A percentile compares a stretch with the other conserved stretches of the same genome.
phyloP scores from a whole-genome alignment of 2,797 vertebrate genomes.

The Enteromius mattozi region DNA sequence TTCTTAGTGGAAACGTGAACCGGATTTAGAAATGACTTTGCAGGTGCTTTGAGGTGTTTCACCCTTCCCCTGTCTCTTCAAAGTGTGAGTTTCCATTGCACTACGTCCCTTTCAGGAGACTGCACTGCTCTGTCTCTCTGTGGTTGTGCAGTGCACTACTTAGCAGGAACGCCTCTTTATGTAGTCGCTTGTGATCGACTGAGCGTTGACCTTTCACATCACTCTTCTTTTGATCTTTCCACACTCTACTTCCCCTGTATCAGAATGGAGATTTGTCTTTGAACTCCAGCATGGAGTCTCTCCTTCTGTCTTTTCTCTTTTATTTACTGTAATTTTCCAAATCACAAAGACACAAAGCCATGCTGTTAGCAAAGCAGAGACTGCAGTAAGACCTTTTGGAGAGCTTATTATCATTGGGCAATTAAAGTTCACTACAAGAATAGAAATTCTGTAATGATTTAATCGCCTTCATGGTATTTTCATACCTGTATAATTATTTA shows the following conservation, averaged over 20 bases:
- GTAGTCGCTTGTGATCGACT: conserved; percentile 67
- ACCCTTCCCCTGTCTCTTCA: conserved; percentile 3
- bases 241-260: conserved; percentile 72
- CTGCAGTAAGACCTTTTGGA: not conserved
- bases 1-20: not conserved
- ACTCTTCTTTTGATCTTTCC: conserved; percentile 76
- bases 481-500: too few species aligned
- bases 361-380: conserved; percentile 1
- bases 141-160: conserved; percentile 55
- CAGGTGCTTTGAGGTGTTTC: conserved; percentile 15
- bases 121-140: conserved; percentile 36
- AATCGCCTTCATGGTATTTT: not conserved
- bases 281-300: conserved; percentile 70
- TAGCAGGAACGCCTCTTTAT: conserved; percentile 63
- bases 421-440: not conserved
- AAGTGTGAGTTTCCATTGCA: conserved; percentile 27
- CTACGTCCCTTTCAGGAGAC: conserved; percentile 37
- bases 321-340: conserved; percentile 33
- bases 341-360: conserved; percentile 16
- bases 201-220: conserved; percentile 74
- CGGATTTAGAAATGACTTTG: not conserved
- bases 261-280: conserved; percentile 74
- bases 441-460: too few species aligned
- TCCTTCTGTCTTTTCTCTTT: conserved; percentile 35
- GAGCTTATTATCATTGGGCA: not conserved